Conservation (phyloP, 2,797 vertebrate species). For the Pseudochromis fuscus region DNA sequence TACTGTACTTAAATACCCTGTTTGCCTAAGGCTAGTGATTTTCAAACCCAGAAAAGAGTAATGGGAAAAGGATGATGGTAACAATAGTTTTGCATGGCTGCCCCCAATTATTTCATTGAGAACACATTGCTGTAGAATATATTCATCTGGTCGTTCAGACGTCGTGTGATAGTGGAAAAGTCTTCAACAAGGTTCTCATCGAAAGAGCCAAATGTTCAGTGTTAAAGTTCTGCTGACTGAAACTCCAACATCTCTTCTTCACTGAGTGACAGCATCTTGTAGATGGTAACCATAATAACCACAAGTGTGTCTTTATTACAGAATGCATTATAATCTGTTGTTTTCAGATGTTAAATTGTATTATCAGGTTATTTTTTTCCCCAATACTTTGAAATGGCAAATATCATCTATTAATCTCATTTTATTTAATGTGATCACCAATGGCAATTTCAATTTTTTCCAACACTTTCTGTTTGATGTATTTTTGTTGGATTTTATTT, state of each 20-base stretch:
- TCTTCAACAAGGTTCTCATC: not conserved
- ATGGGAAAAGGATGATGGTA: conserved; percentile 1
- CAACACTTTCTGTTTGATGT: not conserved
- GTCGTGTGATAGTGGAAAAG: conserved; percentile 5
- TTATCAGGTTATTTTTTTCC: not conserved
- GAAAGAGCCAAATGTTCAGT: not conserved
- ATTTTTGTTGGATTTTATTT: not conserved
- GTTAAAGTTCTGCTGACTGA: not conserved
- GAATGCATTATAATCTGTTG: not conserved
- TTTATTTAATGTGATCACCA: not conserved
- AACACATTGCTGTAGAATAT: conserved; percentile 8
- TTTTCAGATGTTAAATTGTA: not conserved
- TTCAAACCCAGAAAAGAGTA: conserved; percentile 8
- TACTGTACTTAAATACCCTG: conserved; percentile 31
- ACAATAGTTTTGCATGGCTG: not conserved
- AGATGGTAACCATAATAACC: not conserved
- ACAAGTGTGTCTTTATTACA: not conserved
- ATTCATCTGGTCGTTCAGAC: not conserved
- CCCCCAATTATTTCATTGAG: conserved; percentile 8
- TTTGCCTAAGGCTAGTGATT: conserved; percentile 41
- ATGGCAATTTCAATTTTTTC: not conserved
- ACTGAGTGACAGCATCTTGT: not conserved
- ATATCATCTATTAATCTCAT: not conserved
- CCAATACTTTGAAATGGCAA: not conserved
- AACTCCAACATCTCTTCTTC: not conserved